Percentiles rank a stretch among this genome's conserved stretches.
Evolutionary conservation across 2,113 vertebrate species (phyloP).

Genomic region (Tragelaphus imberbis): DNA sequence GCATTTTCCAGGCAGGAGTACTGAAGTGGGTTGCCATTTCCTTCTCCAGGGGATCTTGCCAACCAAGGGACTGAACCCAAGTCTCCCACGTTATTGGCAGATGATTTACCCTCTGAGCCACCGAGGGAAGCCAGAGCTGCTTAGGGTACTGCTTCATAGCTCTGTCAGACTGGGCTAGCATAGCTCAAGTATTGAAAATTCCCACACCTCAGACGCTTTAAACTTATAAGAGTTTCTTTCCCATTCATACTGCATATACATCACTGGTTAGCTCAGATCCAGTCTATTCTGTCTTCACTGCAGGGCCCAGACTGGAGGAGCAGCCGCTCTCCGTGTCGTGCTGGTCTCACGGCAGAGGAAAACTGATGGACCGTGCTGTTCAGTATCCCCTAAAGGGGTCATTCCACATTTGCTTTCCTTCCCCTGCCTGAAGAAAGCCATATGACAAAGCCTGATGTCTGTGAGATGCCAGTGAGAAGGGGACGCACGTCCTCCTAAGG

Average conservation of each 20-base stretch:
- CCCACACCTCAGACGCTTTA: neutral
- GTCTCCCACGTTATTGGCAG: accelerated
- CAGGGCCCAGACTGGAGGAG: neutral
- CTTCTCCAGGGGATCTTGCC: neutral
- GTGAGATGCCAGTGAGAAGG: neutral
- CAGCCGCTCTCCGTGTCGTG: neutral
- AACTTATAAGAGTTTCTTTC: neutral
- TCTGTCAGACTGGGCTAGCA: neutral
- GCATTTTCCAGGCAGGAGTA: neutral
- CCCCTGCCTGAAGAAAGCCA: neutral
- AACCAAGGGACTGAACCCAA: neutral
- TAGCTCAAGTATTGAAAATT: neutral
- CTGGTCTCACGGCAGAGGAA: neutral
- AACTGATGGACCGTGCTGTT: neutral
- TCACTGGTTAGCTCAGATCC: neutral
- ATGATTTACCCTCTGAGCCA: neutral
- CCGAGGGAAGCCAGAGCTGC: neutral
- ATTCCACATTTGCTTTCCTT: neutral
- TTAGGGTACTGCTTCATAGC: neutral
- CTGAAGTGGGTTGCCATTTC: neutral
- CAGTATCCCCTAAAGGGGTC: neutral
- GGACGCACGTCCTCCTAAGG: neutral
- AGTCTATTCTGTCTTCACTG: accelerated
- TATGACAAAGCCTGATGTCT: neutral
- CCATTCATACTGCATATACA: neutral